Conservation (phyloP, 2,888 invertebrate species). For the Oasisia sp. region DNA sequence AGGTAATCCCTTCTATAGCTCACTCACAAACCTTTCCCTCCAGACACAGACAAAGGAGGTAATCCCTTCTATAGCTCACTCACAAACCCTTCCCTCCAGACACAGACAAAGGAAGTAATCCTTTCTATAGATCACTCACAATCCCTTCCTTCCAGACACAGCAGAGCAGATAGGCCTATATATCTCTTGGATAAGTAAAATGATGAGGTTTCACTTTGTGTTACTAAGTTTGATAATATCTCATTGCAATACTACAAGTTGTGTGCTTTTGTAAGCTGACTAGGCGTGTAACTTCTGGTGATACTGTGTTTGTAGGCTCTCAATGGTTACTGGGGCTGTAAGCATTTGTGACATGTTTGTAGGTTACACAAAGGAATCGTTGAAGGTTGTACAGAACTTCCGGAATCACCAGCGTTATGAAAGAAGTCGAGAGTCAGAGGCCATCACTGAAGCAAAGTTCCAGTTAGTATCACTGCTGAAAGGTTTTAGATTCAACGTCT, state of each 20-base stretch:
- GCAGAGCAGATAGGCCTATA: no score
- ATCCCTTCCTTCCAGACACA: no score
- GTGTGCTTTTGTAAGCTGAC: neutral
- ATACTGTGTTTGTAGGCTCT: neutral
- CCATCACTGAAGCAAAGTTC: constrained; percentile 49
- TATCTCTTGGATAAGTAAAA: no score
- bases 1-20: no score
- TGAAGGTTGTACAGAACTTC: constrained; percentile 54
- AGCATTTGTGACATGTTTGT: constrained; percentile 17
- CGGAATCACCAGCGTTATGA: constrained; percentile 43
- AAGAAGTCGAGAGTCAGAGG: constrained; percentile 39
- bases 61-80: no score
- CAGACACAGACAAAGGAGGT: no score
- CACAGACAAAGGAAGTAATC: no score
- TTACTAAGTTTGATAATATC: no score
- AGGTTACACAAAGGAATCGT: constrained; percentile 61
- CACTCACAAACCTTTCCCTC: no score
- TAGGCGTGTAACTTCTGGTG: neutral
- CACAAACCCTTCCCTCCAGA: constrained; percentile 43
- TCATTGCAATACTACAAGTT: no score
- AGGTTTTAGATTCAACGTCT: neutral
- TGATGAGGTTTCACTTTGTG: no score
- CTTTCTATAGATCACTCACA: no score
- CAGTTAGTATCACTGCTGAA: constrained; percentile 40
- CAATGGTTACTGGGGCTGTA: neutral